These are phyloP conservation scores for Acrobasis repandana DNA, from an alignment of 2,888 invertebrate species.

Conservation along the genomic window DNA sequence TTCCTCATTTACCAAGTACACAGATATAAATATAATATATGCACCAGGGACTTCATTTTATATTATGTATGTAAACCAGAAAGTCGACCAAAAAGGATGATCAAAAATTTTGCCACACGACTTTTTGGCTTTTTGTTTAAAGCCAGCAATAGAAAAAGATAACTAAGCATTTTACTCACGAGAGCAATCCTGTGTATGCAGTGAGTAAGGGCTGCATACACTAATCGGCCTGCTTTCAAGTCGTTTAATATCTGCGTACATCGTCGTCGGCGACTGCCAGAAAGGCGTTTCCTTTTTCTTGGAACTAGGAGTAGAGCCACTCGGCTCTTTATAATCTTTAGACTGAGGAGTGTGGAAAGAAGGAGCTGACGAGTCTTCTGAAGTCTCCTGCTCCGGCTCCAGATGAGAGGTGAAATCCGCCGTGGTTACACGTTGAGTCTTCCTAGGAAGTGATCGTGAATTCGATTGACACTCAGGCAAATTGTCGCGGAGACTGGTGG, in stretches of 20 bases:
- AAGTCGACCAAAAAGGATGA: too few species aligned
- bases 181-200: constrained; percentile 41
- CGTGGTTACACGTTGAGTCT: neutral
- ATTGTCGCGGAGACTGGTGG: neutral
- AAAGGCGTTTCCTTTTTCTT: constrained; percentile 26
- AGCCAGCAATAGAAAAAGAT: neutral
- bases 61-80: too few species aligned
- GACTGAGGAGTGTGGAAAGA: constrained; percentile 25
- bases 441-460: neutral
- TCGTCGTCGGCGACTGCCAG: constrained; percentile 41
- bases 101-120: too few species aligned
- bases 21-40: too few species aligned
- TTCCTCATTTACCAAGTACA: too few species aligned
- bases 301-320: constrained; percentile 9
- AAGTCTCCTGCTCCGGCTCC: constrained; percentile 16
- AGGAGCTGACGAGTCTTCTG: constrained; percentile 24
- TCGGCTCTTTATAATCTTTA: constrained; percentile 3
- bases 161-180: constrained; percentile 42
- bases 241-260: constrained; percentile 37
- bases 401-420: constrained; percentile 4
- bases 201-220: constrained; percentile 21
- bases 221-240: constrained; percentile 9
- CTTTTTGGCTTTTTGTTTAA: too few species aligned
- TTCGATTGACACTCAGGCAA: neutral
- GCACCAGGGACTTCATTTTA: too few species aligned